Conservation (phyloP, 1,140 invertebrate genomes). For the Rhagoletis pomonella region DNA sequence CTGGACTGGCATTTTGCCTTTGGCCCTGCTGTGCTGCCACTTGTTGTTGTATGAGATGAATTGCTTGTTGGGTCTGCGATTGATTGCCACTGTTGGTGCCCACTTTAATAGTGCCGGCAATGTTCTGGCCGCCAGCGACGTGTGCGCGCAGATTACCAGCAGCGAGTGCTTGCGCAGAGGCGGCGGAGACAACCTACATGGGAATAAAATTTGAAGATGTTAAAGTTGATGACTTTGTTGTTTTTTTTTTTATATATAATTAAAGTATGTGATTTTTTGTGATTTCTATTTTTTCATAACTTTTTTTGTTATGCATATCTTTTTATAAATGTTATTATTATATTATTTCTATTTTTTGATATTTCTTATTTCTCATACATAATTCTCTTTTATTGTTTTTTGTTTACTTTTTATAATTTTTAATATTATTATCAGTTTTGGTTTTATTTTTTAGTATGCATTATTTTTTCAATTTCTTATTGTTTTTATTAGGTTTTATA, state of each 20-base stretch:
- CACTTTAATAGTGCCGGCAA: conserved; percentile 75
- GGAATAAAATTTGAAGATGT: not conserved
- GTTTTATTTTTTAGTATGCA: too few relatives aligned
- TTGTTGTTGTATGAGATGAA: conserved; percentile 67
- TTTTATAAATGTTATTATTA: too few relatives aligned
- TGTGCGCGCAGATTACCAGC: conserved; percentile 74
- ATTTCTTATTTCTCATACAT: too few relatives aligned
- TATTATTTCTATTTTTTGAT: too few relatives aligned
- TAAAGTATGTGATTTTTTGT: too few relatives aligned
- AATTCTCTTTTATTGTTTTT: too few relatives aligned
- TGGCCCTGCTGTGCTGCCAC: conserved; percentile 71
- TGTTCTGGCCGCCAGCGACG: conserved; percentile 69
- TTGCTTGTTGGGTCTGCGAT: conserved; percentile 73
- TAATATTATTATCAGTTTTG: too few relatives aligned
- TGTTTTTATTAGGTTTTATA: too few relatives aligned
- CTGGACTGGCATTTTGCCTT: conserved; percentile 74
- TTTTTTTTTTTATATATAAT: not conserved
- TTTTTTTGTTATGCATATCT: too few relatives aligned
- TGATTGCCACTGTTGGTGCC: conserved; percentile 67
- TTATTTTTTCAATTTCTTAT: too few relatives aligned
- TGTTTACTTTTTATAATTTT: too few relatives aligned
- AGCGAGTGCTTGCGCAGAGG: conserved; percentile 74
- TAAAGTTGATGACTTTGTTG: not conserved
- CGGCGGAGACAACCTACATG: conserved; percentile 75
- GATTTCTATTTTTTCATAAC: too few relatives aligned